A percentile compares a stretch with the other conserved stretches of the same genome.
phyloP scores from a whole-genome alignment of 2,888 invertebrate species.

The Microctonus brassicae region DNA sequence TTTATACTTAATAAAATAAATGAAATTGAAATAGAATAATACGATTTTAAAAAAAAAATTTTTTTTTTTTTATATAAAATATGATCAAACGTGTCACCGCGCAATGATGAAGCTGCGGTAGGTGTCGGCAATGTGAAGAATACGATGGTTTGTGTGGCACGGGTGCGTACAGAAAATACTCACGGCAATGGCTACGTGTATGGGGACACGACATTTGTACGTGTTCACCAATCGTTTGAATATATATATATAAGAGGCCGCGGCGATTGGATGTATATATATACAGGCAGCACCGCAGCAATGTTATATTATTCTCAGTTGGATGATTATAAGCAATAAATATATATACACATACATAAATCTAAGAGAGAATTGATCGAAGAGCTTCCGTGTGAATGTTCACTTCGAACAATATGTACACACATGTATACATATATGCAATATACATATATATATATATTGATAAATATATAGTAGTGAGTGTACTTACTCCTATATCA shows the following conservation, averaged over 20 bases:
- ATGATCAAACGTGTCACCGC: neutral
- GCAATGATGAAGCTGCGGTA: slow-evolving; percentile 28
- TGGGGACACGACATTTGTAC: slow-evolving; percentile 61
- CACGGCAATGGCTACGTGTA: slow-evolving; percentile 56
- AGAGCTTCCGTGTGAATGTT: neutral
- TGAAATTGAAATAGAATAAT: no score
- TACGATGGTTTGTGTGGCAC: slow-evolving; percentile 24
- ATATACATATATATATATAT: neutral
- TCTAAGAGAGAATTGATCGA: no score
- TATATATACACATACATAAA: no score
- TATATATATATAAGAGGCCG: slow-evolving; percentile 26
- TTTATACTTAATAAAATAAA: no score
- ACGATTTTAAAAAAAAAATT: no score
- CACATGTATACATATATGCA: neutral
- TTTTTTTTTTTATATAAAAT: neutral
- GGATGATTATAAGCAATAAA: no score
- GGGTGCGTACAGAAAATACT: neutral
- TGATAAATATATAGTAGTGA: neutral
- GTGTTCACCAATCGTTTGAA: slow-evolving; percentile 54
- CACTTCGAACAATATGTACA: neutral
- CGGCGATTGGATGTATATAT: neutral
- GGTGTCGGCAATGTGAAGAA: slow-evolving; percentile 32
- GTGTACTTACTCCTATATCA: neutral
- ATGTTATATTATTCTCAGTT: no score
- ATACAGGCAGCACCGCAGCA: neutral